Percentiles rank a stretch among this genome's conserved stretches.
These are phyloP conservation scores for Rhodinocichla rosea DNA, from an alignment of 2,113 vertebrate genomes.

Conservation along the genomic window DNA sequence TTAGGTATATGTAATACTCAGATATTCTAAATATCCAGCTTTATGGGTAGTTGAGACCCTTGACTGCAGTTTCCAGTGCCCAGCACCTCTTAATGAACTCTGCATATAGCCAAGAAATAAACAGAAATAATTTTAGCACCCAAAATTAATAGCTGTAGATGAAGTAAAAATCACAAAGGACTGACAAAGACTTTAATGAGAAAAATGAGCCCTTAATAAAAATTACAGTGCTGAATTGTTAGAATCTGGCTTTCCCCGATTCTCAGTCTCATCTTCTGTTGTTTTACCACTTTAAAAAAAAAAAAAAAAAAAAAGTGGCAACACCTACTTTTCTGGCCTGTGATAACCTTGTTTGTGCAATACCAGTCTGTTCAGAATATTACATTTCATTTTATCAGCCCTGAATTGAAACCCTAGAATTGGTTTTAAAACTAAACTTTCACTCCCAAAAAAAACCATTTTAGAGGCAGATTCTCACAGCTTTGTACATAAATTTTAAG, in stretches of 20 bases:
- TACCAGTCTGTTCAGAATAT: not conserved
- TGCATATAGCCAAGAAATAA: not conserved
- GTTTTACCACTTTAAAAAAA: not conserved
- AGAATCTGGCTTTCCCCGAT: not conserved
- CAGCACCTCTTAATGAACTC: not conserved
- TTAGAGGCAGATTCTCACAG: not conserved
- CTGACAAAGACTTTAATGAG: not conserved
- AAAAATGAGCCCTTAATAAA: not conserved
- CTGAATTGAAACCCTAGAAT: not conserved
- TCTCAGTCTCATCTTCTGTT: not conserved
- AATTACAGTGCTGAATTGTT: not conserved
- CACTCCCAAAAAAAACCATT: not conserved
- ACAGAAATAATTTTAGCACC: not conserved
- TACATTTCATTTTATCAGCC: not conserved
- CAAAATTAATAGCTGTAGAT: not conserved
- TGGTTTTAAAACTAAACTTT: not conserved
- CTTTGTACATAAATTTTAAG: not conserved
- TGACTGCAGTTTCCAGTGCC: not conserved
- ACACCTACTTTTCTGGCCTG: not conserved
- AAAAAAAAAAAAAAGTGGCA: not conserved
- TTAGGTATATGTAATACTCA: not conserved
- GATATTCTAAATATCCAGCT: not conserved
- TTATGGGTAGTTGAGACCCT: not conserved
- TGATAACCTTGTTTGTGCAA: not conserved
- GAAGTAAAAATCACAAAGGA: not conserved